phyloP scores from a whole-genome alignment of 2,797 vertebrate species.

The Microctenopoma stevenorrisi region DNA sequence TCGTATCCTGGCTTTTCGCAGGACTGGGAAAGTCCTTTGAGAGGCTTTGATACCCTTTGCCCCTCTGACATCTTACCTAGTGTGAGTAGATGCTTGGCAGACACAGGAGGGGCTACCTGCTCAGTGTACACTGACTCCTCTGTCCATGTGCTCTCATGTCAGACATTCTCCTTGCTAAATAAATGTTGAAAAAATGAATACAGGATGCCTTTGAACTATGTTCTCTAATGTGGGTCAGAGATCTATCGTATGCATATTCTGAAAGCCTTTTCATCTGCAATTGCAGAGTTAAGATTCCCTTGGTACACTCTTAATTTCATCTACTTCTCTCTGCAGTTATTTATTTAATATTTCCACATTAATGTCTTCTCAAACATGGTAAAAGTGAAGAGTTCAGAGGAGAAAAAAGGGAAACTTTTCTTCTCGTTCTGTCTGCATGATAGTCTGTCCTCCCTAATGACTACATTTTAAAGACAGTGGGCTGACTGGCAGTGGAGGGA shows the following conservation, averaged over 20 bases:
- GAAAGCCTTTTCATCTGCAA: constrained; percentile 81
- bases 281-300: constrained; percentile 82
- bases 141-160: constrained; percentile 40
- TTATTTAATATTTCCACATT: constrained; percentile 83
- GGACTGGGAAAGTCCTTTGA: constrained; percentile 58
- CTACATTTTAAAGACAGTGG: constrained; percentile 80
- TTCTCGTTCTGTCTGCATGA: constrained; percentile 56
- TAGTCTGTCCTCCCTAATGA: constrained; percentile 79
- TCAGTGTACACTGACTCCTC: constrained; percentile 43
- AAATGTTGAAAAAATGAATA: constrained; percentile 62
- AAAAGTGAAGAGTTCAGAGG: constrained; percentile 69
- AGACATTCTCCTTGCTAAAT: constrained; percentile 56
- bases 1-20: constrained; percentile 53
- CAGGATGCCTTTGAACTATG: constrained; percentile 79
- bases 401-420: constrained; percentile 64
- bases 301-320: constrained; percentile 81
- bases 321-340: constrained; percentile 76
- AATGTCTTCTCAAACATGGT: constrained; percentile 72
- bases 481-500: constrained; percentile 71
- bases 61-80: constrained; percentile 61
- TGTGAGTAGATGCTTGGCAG: constrained; percentile 64
- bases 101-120: constrained; percentile 54
- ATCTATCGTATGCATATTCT: constrained; percentile 81
- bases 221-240: constrained; percentile 84
- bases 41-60: constrained; percentile 64